Evolutionary conservation across 1,140 invertebrate species (phyloP).

Genomic region (Drosophila auraria): DNA sequence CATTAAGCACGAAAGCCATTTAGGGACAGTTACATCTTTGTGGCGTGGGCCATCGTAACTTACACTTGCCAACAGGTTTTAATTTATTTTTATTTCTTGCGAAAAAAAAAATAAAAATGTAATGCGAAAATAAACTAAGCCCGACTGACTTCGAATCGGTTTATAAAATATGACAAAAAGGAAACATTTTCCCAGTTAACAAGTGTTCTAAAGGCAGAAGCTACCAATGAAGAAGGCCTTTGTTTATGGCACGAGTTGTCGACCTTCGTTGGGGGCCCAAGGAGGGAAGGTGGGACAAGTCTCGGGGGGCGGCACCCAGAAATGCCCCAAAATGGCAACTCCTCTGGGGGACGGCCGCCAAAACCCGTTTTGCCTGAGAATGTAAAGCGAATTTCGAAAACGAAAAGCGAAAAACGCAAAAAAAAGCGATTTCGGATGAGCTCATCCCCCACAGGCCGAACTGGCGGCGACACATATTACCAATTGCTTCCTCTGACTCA

Average conservation of each 20-base stretch:
- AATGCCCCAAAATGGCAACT: slow-evolving; percentile 44
- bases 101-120: too few species aligned
- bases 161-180: neutral
- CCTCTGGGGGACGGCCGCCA: slow-evolving; percentile 11
- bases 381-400: slow-evolving; percentile 37
- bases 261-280: slow-evolving; percentile 27
- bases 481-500: slow-evolving; percentile 44
- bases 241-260: slow-evolving; percentile 26
- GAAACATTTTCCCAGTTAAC: neutral
- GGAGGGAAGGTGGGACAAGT: slow-evolving; percentile 1
- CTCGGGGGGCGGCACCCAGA: slow-evolving; percentile 5
- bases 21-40: slow-evolving; percentile 33
- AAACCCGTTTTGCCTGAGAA: slow-evolving; percentile 45
- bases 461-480: slow-evolving; percentile 14
- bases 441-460: slow-evolving; percentile 25
- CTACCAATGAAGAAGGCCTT: slow-evolving; percentile 4
- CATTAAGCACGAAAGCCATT: slow-evolving; percentile 14
- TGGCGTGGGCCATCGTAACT: slow-evolving; percentile 19
- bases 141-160: neutral
- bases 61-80: neutral
- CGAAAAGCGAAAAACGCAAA: slow-evolving; percentile 9
- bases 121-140: too few species aligned
- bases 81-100: neutral
- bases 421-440: slow-evolving; percentile 35
- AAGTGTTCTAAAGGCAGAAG: slow-evolving; percentile 26